A percentile compares a stretch with the other conserved stretches of the same genome.
Evolutionary conservation across 2,797 vertebrate species (phyloP).

Genomic region (Rhabdophis nuchalis): DNA sequence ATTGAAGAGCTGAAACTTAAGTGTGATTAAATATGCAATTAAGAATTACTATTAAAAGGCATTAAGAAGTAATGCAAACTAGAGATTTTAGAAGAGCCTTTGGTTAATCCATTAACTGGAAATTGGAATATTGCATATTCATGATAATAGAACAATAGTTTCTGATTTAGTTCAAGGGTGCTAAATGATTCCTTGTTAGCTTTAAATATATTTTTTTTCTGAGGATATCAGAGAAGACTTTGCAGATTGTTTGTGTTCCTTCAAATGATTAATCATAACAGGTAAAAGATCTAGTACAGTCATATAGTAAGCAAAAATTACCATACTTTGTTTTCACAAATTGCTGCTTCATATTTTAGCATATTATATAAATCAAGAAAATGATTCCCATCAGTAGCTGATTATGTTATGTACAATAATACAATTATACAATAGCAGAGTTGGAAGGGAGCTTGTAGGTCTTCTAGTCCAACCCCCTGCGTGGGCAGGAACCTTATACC

Average conservation of each 20-base stretch:
- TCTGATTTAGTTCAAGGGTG: background rate
- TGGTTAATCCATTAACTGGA: background rate
- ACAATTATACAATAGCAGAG: too few species aligned
- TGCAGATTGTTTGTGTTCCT: background rate
- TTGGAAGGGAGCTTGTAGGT: too few species aligned
- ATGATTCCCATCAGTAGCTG: background rate
- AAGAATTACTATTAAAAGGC: background rate
- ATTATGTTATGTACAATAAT: background rate
- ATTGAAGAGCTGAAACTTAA: background rate
- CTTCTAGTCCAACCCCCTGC: too few species aligned
- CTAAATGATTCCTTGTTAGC: background rate
- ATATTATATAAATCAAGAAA: background rate
- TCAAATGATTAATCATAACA: background rate
- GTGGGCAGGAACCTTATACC: too few species aligned
- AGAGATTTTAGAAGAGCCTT: slow-evolving; percentile 24
- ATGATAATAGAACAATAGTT: background rate
- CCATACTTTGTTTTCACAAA: background rate
- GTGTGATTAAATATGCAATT: background rate
- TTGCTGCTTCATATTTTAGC: background rate
- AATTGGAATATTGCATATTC: background rate
- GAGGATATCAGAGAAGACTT: background rate
- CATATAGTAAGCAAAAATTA: background rate
- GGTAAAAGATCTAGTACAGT: background rate
- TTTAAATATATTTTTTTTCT: background rate
- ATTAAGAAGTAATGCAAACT: background rate